Conservation (phyloP, 2,888 invertebrate species). For the Drosophila nr. perissopoda region DNA sequence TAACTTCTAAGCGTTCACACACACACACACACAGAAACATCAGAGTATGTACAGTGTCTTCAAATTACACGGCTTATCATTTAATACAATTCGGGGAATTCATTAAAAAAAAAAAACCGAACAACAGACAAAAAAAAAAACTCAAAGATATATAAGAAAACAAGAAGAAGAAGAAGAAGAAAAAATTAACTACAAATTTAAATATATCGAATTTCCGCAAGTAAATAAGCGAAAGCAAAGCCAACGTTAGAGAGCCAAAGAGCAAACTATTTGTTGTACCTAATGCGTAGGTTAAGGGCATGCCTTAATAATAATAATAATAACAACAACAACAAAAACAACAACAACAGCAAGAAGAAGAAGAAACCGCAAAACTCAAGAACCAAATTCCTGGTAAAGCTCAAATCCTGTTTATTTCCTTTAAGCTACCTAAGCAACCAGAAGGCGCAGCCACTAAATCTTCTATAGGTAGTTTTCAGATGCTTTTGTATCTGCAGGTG, state of each 20-base stretch:
- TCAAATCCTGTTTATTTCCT: conserved; percentile 78
- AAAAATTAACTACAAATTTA: conserved; percentile 55
- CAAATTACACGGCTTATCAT: conserved; percentile 76
- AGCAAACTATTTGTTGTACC: conserved; percentile 47
- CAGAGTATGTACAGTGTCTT: conserved; percentile 70
- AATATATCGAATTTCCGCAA: conserved; percentile 72
- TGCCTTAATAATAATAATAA: conserved; percentile 16
- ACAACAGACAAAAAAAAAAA: conserved; percentile 28
- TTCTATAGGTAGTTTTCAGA: conserved; percentile 64
- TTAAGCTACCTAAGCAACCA: conserved; percentile 72
- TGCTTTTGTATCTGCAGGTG: conserved; percentile 41
- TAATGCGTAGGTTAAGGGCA: conserved; percentile 42
- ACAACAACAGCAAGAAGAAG: conserved; percentile 3
- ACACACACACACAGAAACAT: conserved; percentile 47
- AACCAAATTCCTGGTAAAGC: conserved; percentile 72
- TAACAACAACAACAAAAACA: conserved; percentile 11
- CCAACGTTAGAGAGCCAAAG: conserved; percentile 20
- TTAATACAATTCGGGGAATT: conserved; percentile 74
- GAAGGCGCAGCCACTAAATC: conserved; percentile 72
- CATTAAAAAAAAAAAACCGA: conserved; percentile 50
- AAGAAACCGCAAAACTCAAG: conserved; percentile 23
- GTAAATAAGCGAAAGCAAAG: conserved; percentile 52
- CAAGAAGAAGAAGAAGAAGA: conserved; percentile 3
- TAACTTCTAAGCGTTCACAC: conserved; percentile 45
- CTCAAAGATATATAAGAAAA: conserved; percentile 20